Evolutionary conservation across 2,113 vertebrate species (phyloP).

Genomic region (Arizona elegans): DNA sequence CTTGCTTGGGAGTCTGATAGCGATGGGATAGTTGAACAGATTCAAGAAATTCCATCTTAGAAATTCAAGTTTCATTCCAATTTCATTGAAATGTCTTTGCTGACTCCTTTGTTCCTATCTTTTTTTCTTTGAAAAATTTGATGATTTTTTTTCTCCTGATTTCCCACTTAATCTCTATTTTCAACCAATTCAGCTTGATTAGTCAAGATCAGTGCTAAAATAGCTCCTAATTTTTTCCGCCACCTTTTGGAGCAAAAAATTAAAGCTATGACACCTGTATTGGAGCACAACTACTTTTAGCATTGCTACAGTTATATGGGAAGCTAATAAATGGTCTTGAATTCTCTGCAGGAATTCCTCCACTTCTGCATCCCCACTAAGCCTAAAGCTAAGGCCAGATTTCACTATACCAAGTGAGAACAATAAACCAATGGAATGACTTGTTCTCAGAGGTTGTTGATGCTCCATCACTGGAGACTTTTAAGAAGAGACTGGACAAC

Average conservation of each 20-base stretch:
- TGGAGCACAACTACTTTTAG: background rate
- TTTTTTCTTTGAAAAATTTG: background rate
- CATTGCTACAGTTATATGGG: background rate
- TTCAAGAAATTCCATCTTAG: background rate
- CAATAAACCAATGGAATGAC: background rate
- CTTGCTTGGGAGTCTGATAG: background rate
- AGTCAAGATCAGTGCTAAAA: constrained; percentile 12
- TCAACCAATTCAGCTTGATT: constrained; percentile 18
- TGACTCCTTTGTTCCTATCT: background rate
- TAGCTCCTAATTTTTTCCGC: constrained; percentile 14
- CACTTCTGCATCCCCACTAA: background rate
- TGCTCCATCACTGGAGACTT: background rate
- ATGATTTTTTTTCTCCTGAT: background rate
- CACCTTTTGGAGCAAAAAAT: constrained; percentile 2
- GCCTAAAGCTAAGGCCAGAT: background rate
- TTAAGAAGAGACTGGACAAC: background rate
- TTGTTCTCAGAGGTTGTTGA: background rate
- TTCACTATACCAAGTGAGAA: background rate
- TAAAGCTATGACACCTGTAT: background rate
- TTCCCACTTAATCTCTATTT: constrained; percentile 12
- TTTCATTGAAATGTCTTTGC: background rate
- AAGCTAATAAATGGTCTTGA: background rate
- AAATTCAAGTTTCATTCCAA: background rate
- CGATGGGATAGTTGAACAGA: background rate
- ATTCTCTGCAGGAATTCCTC: background rate